phyloP scores from a whole-genome alignment of 1,140 invertebrate genomes.

The Drosophila albomicans region DNA sequence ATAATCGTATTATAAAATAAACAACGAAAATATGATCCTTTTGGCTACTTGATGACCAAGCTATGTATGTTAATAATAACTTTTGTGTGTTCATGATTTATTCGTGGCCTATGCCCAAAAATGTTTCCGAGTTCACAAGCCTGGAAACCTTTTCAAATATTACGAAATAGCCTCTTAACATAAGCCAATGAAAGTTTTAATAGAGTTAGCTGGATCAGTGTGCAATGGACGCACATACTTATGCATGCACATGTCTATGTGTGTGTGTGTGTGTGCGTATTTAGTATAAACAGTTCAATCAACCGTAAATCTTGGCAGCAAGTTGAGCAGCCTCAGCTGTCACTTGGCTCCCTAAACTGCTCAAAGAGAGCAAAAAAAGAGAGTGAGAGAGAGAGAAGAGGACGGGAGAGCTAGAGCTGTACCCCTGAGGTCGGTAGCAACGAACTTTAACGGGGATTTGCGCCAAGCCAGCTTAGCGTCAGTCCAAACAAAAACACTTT shows the following conservation, averaged over 20 bases:
- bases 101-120: too few species aligned
- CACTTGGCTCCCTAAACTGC: constrained; percentile 5
- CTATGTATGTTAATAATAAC: too few species aligned
- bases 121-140: neutral
- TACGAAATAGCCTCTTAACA: constrained; percentile 2
- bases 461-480: constrained; percentile 66
- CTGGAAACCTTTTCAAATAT: neutral
- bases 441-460: constrained; percentile 59
- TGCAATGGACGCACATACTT: constrained; percentile 1
- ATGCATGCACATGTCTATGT: neutral
- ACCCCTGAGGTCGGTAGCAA: constrained; percentile 41
- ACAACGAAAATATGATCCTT: too few species aligned
- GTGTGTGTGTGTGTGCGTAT: neutral
- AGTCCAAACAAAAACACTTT: constrained; percentile 62
- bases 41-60: too few species aligned
- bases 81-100: too few species aligned
- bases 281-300: constrained; percentile 43
- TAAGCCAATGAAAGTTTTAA: constrained; percentile 10
- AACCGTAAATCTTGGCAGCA: constrained; percentile 49
- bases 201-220: constrained; percentile 11
- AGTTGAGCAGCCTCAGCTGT: constrained; percentile 47
- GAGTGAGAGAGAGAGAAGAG: neutral
- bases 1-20: too few species aligned
- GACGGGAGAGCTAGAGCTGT: neutral
- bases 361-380: neutral